Evolutionary conservation across 2,797 vertebrate species (phyloP), one percentile per base, ranked within the genome.

Genomic region (Heliangelus exortis): DNA sequence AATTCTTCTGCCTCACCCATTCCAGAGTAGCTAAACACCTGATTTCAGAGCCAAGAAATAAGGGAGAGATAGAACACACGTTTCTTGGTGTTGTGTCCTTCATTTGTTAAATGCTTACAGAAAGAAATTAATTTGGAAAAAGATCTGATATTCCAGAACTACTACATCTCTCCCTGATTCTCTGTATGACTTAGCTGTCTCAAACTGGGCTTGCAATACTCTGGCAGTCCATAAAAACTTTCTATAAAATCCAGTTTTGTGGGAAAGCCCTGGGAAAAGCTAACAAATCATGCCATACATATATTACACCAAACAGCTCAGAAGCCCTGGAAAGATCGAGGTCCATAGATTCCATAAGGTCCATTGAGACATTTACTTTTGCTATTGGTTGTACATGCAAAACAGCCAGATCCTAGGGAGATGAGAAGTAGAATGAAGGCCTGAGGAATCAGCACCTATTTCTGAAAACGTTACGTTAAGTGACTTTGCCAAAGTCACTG

Each of bases 391-490:
- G 63, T 73, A 81, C 79, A 90, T 73, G 76, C 73, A 84, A 94
- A 89, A 62, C n/a, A 89, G 79, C 41, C 34, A 55, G 93, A 78
- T 85, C 66, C 91, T 90, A 22, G 33, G 73, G 89, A 86, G 84
- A 89, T 53, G 73, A 89, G 72, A 93, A 93, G 73, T 19, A 71
- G 79, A 89, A 92, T 75, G 73, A 92, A 93, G 95, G 94, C 87
- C 82, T 63, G 75, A 95, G 90, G 86, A 96, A 95, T 95, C 14
- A 93, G 88, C 81, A 93, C 71, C 84, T 57, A 11, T 93, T 95
- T 90, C 86, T 85, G 89, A 95, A 95, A 95, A 89, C 21, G 29
- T 77, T 89, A 89, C 87, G 83, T 31, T 73, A 93, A 90, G 82
- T 79, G 92, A 94, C 76, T 96, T 96, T 82, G 79, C 69, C 82